These are phyloP conservation scores for Melieria picta DNA, from an alignment of 2,888 invertebrate genomes.

Conservation along the genomic window DNA sequence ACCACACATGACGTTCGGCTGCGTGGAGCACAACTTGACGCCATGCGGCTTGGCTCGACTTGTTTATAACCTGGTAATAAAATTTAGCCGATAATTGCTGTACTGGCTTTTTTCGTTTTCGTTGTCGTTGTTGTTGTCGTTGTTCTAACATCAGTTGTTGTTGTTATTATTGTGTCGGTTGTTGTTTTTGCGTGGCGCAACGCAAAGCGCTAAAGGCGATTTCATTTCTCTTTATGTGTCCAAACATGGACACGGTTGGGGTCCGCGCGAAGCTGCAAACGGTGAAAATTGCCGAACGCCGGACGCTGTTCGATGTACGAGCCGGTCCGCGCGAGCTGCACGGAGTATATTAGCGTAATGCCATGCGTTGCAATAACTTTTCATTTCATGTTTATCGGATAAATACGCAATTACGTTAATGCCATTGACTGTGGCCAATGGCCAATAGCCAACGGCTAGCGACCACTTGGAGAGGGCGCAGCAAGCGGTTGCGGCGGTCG, in stretches of 20 bases:
- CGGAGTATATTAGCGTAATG: constrained; percentile 35
- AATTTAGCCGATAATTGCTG: constrained; percentile 36
- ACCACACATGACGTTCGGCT: background rate
- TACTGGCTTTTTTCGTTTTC: constrained; percentile 10
- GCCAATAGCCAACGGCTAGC: background rate
- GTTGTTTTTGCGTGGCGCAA: background rate
- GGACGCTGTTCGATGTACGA: background rate
- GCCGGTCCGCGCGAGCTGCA: too few relatives aligned
- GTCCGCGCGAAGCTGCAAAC: background rate
- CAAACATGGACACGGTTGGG: background rate
- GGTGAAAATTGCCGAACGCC: background rate
- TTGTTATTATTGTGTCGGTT: background rate
- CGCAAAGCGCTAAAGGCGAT: constrained; percentile 7
- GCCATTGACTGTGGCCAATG: constrained; percentile 8
- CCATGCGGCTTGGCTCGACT: background rate
- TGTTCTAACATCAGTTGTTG: background rate
- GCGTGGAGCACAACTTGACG: too few relatives aligned
- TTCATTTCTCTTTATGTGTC: background rate
- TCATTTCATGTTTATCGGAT: constrained; percentile 40
- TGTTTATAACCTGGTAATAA: constrained; percentile 32
- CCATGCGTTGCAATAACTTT: constrained; percentile 39
- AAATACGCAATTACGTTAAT: constrained; percentile 40
- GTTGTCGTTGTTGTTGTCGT: constrained; percentile 15
- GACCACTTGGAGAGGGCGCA: background rate
- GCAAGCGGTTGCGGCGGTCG: background rate